Base-by-base conservation (phyloP, 2,113 vertebrate species). In the Pardalotus punctatus region DNA sequence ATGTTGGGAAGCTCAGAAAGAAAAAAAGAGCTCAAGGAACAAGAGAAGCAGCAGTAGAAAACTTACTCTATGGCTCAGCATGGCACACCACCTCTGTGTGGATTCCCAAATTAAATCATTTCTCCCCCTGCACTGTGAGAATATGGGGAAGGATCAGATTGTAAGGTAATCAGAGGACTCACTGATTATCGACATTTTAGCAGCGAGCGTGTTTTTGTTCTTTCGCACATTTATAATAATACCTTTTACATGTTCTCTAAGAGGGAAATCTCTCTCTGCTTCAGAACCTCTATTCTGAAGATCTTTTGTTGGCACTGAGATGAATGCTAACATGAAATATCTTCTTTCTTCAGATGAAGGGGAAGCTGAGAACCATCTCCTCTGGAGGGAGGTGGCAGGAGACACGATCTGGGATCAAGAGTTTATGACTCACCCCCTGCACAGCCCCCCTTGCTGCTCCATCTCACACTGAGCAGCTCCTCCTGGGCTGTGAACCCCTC, bases 271-370 rank as follows among this genome's bases (percentile, higher is more conserved):
- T 91, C 51, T 69, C 72, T 58, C 83, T 72, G 56, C 93, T 88
- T 94, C 88, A 64, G 92, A 96, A 90, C 85, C 73, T 85, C 94
- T 83, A 77, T 66, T 86, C 92, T 90, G 84, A 95, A 90, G 88
- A 93, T 81, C 94, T 96, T 96, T 95, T 96, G 94, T 90, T 95
- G 95, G 94, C 95, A 88, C 85, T 60, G 87, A 96, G 81, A 90
- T 6, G 19, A 94, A 90, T 91, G 61, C 50, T 94, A 94, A 93
- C 82, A 78, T 50, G 73, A 97, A 97, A 67, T 85, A 96, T 72
- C 81, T 87, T 95, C 93, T 90, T 96, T 93, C 93, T 93, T 69
- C 62, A 87, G 74, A 88, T 88, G 81, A 96, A 93, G 96, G 88
- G 53, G 81, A 73, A 87, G 87, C 66, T 66, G 89, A 80, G 94